These are phyloP conservation scores for Glossosoma conforme DNA, from an alignment of 1,140 invertebrate genomes.

Conservation along the genomic window DNA sequence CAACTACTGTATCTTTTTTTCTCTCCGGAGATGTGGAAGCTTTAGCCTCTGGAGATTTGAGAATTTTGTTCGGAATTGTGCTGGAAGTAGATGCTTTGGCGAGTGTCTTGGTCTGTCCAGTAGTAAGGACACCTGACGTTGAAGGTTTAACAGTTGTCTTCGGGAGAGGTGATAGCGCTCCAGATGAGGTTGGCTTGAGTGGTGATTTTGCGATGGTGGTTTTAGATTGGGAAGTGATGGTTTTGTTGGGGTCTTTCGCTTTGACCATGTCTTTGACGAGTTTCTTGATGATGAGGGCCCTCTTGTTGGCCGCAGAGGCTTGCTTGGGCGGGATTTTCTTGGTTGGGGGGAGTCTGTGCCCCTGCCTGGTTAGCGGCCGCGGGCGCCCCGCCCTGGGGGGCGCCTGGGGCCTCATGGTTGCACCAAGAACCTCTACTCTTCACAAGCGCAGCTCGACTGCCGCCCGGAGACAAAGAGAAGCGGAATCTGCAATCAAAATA, in stretches of 20 bases:
- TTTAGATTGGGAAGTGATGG: conserved; percentile 6
- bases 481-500: conserved; percentile 11
- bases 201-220: too few relatives aligned
- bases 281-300: conserved; percentile 23
- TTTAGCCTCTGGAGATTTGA: too few relatives aligned
- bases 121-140: too few relatives aligned
- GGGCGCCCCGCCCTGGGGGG: not conserved
- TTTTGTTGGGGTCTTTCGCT: not conserved
- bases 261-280: conserved; percentile 3
- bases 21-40: too few relatives aligned
- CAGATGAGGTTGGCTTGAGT: not conserved
- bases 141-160: too few relatives aligned
- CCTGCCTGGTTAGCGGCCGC: conserved; percentile 14
- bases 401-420: conserved; percentile 24
- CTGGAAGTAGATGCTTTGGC: too few relatives aligned
- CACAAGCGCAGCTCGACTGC: conserved; percentile 12
- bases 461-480: not conserved
- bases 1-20: conserved; percentile 5
- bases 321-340: conserved; percentile 6
- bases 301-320: conserved; percentile 10
- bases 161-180: not conserved
- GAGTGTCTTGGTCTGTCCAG: too few relatives aligned
- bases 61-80: too few relatives aligned
- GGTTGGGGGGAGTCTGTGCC: conserved; percentile 9
- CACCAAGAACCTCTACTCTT: conserved; percentile 3